A percentile compares a stretch with the other conserved stretches of the same genome.
phyloP scores from a whole-genome alignment of 2,888 invertebrate genomes.

The Cynaeus angustus region DNA sequence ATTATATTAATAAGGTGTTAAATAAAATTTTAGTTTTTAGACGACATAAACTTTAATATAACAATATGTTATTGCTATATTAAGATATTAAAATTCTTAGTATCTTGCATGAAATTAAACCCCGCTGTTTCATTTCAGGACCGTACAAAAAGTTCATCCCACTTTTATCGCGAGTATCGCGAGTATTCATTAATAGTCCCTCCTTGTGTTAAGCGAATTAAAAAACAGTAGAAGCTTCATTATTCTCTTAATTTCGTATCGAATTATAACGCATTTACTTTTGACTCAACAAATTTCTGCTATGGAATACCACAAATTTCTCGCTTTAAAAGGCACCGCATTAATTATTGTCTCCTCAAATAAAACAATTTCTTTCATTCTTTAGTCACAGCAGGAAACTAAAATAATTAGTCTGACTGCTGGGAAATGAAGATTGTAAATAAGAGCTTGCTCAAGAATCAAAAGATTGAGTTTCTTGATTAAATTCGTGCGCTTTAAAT shows the following conservation, averaged over 20 bases:
- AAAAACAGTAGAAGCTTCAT: constrained; percentile 33
- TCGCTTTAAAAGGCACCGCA: too few species aligned
- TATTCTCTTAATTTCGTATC: constrained; percentile 28
- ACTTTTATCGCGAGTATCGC: constrained; percentile 18
- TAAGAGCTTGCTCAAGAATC: not conserved
- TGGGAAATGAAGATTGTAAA: not conserved
- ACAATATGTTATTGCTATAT: not conserved
- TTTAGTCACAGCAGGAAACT: too few species aligned
- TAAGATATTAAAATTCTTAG: not conserved
- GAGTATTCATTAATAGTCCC: constrained; percentile 29
- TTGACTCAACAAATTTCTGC: constrained; percentile 8
- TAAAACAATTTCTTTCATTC: too few species aligned
- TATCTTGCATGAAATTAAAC: constrained; percentile 4
- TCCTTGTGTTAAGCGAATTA: constrained; percentile 25
- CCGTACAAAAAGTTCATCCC: constrained; percentile 16
- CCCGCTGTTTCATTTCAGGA: constrained; percentile 7
- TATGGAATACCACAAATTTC: too few species aligned
- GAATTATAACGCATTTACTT: constrained; percentile 24
- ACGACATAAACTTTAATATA: not conserved
- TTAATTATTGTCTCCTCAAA: too few species aligned
- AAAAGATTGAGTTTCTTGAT: constrained; percentile 2
- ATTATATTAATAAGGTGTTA: not conserved
- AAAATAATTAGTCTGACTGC: too few species aligned
- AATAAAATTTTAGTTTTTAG: too few species aligned
- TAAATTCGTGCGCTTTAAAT: not conserved